Base-by-base conservation (phyloP, 2,797 vertebrate species). In the Chelidonichthys spinosus region DNA sequence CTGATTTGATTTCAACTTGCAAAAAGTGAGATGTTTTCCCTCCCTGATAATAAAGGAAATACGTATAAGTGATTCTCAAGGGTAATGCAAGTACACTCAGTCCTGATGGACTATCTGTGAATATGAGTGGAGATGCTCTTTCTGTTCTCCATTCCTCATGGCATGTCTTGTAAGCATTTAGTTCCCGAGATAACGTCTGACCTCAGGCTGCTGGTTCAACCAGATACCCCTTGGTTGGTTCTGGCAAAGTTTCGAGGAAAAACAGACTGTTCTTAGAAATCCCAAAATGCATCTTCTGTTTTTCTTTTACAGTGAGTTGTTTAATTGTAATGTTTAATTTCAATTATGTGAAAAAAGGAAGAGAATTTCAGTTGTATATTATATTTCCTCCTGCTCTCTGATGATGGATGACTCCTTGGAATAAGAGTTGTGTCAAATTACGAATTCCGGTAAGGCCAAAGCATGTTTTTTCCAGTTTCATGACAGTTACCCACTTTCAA, bases 251-350 rank as follows among this genome's bases (percentile, higher is more conserved):
- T 70, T 61, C 5, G 14, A 74, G 47, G 54, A 47, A 53, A 69
- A 66, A 64, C 18, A 50, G 5, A 60, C 17, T 33, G 25, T 15
- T 66, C 36, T 49, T 25, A 60, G 56, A 78, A 82, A 69, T 37
- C 39, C n/a, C 2, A 0, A 5, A 59, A 67, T 63, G 37, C 15
- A 10, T 54, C 8, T 5, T 5, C 18, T 35, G 25, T 18, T 59
- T 15, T 7, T 58, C 40, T 55, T 74, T 11, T 37, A 5, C 32
- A 6, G 11, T 6, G 7, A 0, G 42, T n/a, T 47, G 2, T 40
- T 40, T 64, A 8, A 7, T 9, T 25, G 17, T 14, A 25, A 25
- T 25, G 25, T 25, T 25, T 25, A 25, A 25, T 37, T 59, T 15
- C 17, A 25, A 5, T 58, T 37, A 15, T 47, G 8, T 42, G 13